phyloP scores from a whole-genome alignment of 1,140 invertebrate species.

The Procambarus virginalis region DNA sequence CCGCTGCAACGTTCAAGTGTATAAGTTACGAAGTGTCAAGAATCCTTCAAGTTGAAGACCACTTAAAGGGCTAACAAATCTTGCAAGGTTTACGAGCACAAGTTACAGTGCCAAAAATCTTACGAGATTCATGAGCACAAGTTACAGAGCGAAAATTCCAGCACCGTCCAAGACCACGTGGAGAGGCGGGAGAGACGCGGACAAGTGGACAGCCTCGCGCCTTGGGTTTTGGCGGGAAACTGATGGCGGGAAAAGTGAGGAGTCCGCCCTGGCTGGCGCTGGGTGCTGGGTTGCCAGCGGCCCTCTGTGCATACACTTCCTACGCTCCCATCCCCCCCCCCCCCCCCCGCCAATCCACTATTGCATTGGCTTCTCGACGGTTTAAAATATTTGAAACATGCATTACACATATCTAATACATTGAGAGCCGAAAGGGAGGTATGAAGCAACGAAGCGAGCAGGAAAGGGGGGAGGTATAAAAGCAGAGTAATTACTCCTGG shows the following conservation, averaged over 20 bases:
- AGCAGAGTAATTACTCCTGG: not conserved
- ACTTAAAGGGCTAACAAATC: not conserved
- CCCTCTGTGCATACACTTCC: not conserved
- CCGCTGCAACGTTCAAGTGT: not conserved
- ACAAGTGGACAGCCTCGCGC: constrained; percentile 51
- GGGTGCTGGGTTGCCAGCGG: not conserved
- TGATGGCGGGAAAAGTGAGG: constrained; percentile 42
- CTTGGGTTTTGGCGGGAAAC: constrained; percentile 63
- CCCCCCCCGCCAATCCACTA: not conserved
- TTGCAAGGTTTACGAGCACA: not conserved
- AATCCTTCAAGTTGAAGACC: not conserved
- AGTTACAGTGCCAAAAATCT: not conserved
- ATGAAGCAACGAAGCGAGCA: not conserved
- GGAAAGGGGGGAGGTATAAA: not conserved
- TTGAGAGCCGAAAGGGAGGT: not conserved
- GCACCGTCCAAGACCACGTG: constrained; percentile 28
- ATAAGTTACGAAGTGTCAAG: not conserved
- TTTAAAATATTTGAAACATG: not conserved
- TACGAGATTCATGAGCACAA: not conserved
- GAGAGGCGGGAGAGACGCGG: constrained; percentile 20
- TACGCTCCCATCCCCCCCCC: not conserved
- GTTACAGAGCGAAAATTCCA: not conserved
- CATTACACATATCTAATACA: not conserved
- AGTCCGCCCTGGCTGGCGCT: not conserved
- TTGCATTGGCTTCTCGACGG: no score